Percentiles rank a stretch among this genome's conserved stretches.
These are phyloP conservation scores for Eurystomus gularis DNA, from an alignment of 2,113 vertebrate species.

Conservation along the genomic window DNA sequence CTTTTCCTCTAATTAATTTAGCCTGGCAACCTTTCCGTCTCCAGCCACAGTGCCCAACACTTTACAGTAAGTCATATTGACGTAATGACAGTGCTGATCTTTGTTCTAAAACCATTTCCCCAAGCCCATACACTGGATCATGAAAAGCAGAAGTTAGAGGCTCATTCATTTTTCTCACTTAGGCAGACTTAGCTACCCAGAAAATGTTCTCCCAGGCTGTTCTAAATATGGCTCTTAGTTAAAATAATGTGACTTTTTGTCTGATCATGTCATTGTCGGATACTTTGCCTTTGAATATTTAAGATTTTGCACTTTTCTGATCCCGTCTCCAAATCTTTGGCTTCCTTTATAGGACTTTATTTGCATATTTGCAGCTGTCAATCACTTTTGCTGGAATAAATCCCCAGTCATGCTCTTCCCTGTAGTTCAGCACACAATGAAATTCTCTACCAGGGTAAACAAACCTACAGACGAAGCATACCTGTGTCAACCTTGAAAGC, in stretches of 20 bases:
- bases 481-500: not conserved
- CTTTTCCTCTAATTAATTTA: not conserved
- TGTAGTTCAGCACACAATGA: not conserved
- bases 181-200: not conserved
- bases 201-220: slow-evolving; percentile 17
- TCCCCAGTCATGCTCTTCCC: not conserved
- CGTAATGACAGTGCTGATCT: not conserved
- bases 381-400: not conserved
- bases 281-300: not conserved
- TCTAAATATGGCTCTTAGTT: slow-evolving; percentile 16
- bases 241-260: slow-evolving; percentile 12
- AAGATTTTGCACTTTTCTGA: not conserved
- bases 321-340: not conserved
- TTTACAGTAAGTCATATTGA: not conserved
- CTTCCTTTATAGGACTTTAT: not conserved
- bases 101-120: not conserved
- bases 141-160: not conserved
- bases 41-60: not conserved
- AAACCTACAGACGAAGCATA: not conserved
- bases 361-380: not conserved
- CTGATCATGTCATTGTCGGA: slow-evolving; percentile 26
- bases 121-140: not conserved
- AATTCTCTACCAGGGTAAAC: not conserved
- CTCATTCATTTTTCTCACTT: slow-evolving; percentile 29
- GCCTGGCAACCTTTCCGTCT: not conserved